Evolutionary conservation across 2,113 vertebrate genomes (phyloP).

Genomic region (Pionites leucogaster): DNA sequence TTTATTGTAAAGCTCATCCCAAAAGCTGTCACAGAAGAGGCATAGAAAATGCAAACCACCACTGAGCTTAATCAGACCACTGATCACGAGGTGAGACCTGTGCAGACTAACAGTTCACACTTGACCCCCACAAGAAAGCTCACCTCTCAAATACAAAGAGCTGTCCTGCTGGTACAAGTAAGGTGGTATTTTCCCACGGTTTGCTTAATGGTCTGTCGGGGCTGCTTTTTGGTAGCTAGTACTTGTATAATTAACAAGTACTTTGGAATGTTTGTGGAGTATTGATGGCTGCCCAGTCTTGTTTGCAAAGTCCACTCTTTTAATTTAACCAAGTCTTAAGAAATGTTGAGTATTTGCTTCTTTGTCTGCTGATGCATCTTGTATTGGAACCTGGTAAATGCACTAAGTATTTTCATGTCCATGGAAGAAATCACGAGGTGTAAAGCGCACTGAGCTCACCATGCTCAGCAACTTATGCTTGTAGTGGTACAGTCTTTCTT

Average conservation of each 20-base stretch:
- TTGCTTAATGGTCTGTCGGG: not conserved
- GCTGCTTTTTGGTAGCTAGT: not conserved
- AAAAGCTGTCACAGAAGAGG: not conserved
- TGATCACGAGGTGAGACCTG: not conserved
- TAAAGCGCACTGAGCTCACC: not conserved
- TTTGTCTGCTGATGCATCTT: not conserved
- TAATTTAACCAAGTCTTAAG: conserved; percentile 21
- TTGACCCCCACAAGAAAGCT: not conserved
- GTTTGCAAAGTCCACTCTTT: conserved; percentile 30
- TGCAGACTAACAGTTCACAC: not conserved
- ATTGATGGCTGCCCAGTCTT: not conserved
- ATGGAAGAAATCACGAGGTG: not conserved
- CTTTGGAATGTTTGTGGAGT: conserved; percentile 31
- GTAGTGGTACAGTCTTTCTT: not conserved
- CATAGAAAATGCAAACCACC: not conserved
- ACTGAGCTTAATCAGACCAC: not conserved
- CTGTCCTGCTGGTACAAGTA: not conserved
- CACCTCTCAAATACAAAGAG: not conserved
- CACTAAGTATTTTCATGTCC: not conserved
- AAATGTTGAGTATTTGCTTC: not conserved
- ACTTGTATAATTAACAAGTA: not conserved
- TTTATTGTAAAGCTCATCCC: not conserved
- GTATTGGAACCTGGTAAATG: not conserved
- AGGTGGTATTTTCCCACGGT: conserved; percentile 8
- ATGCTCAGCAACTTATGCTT: not conserved